Evolutionary conservation across 2,113 vertebrate species (phyloP).

Genomic region (Synchiropus splendidus): DNA sequence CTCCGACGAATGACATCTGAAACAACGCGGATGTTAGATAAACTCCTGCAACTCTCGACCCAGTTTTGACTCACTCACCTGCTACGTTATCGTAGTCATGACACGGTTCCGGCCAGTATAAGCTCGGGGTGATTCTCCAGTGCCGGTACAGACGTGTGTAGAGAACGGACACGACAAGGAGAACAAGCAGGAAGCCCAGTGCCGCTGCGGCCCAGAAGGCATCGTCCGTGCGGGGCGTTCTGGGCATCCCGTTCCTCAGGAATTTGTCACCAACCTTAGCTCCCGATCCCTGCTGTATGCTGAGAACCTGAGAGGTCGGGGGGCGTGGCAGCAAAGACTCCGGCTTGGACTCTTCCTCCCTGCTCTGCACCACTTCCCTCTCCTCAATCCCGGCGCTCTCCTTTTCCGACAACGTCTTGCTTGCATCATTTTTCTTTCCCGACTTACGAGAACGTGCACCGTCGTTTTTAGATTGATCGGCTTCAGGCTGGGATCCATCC

Average conservation of each 20-base stretch:
- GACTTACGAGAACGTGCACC: slow-evolving; percentile 1
- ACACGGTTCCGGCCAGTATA: slow-evolving; percentile 73
- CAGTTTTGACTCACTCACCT: slow-evolving; percentile 36
- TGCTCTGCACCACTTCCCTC: slow-evolving; percentile 12
- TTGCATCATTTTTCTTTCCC: slow-evolving; percentile 4
- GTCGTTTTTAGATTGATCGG: background rate
- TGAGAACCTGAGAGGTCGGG: slow-evolving; percentile 8
- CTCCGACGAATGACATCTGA: slow-evolving; percentile 68
- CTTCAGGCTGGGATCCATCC: no score
- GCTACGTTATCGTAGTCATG: slow-evolving; percentile 66
- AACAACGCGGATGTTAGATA: slow-evolving; percentile 11
- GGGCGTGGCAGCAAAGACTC: no score
- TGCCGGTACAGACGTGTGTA: slow-evolving; percentile 72
- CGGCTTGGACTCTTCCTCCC: slow-evolving; percentile 1
- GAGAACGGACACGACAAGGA: slow-evolving; percentile 66
- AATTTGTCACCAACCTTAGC: slow-evolving; percentile 1
- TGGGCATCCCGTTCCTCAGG: slow-evolving; percentile 16
- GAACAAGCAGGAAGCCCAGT: slow-evolving; percentile 74
- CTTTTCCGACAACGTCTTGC: background rate
- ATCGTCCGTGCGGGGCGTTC: slow-evolving; percentile 70
- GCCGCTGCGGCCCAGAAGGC: slow-evolving; percentile 81
- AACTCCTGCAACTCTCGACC: no score
- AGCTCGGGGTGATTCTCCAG: slow-evolving; percentile 70
- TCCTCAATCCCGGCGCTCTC: slow-evolving; percentile 4
- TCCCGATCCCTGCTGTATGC: slow-evolving; percentile 11